Percentiles rank a stretch among this genome's conserved stretches.
phyloP scores from a whole-genome alignment of 1,140 invertebrate species.

The Euura lappo region DNA sequence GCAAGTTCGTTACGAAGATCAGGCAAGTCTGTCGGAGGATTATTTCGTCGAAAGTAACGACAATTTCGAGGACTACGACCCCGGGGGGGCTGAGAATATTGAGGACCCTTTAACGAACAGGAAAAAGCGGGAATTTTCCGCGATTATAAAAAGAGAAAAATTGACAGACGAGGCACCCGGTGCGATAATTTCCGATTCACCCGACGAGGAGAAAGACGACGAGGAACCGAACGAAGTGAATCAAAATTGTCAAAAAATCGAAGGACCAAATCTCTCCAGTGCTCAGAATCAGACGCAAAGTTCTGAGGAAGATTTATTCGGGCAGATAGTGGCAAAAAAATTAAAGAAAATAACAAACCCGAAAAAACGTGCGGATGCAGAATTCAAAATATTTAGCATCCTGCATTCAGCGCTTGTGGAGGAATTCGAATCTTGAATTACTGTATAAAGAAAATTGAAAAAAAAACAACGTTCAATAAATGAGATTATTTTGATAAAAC shows the following conservation, averaged over 20 bases:
- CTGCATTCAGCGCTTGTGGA: background rate
- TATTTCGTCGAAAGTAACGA: background rate
- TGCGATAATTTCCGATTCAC: background rate
- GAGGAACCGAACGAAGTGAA: background rate
- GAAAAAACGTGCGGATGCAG: background rate
- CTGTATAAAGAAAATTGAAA: too few relatives aligned
- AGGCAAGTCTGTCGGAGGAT: background rate
- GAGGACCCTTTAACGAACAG: background rate
- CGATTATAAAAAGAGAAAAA: background rate
- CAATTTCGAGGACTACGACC: background rate
- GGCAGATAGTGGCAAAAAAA: background rate
- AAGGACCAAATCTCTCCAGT: background rate
- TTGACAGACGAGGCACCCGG: background rate
- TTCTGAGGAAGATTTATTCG: conserved; percentile 3
- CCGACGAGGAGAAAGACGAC: background rate
- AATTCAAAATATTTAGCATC: background rate
- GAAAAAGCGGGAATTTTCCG: background rate
- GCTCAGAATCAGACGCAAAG: background rate
- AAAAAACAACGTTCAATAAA: too few relatives aligned
- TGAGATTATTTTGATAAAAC: too few relatives aligned
- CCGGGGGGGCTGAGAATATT: background rate
- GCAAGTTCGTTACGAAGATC: background rate
- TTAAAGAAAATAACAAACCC: conserved; percentile 5
- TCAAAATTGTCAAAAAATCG: background rate
- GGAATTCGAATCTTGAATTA: background rate